phyloP scores from a whole-genome alignment of 2,797 vertebrate species.

The Babyrousa celebensis region DNA sequence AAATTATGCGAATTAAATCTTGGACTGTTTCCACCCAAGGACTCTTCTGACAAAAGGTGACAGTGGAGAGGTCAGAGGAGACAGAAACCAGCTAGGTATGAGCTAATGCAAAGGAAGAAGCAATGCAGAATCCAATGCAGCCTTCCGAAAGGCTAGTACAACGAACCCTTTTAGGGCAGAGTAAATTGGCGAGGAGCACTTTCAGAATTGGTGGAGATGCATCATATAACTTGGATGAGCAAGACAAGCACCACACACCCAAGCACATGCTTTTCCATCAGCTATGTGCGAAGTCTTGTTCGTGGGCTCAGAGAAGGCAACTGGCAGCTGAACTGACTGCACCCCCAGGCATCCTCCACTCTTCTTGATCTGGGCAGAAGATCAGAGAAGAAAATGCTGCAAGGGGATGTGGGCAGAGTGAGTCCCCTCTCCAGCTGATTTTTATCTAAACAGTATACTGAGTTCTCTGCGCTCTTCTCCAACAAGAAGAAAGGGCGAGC shows the following conservation, averaged over 20 bases:
- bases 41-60: neutral
- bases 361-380: neutral
- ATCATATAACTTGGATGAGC: neutral
- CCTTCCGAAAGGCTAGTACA: neutral
- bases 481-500: slow-evolving; percentile 57
- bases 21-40: neutral
- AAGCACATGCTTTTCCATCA: neutral
- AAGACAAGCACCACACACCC: neutral
- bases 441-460: slow-evolving; percentile 38
- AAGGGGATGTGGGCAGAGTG: neutral
- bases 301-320: neutral
- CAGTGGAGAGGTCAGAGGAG: neutral
- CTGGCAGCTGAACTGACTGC: neutral
- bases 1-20: neutral
- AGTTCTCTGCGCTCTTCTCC: neutral
- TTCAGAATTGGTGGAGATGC: neutral
- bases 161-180: neutral
- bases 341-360: accelerated
- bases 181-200: neutral
- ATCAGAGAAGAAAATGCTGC: neutral
- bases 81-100: neutral
- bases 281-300: accelerated
- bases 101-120: neutral
- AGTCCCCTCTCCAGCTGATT: neutral
- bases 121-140: accelerated